Percentiles rank a stretch among this genome's conserved stretches.
These are phyloP conservation scores for Sander lucioperca DNA, from an alignment of 2,113 vertebrate genomes.

Conservation along the genomic window DNA sequence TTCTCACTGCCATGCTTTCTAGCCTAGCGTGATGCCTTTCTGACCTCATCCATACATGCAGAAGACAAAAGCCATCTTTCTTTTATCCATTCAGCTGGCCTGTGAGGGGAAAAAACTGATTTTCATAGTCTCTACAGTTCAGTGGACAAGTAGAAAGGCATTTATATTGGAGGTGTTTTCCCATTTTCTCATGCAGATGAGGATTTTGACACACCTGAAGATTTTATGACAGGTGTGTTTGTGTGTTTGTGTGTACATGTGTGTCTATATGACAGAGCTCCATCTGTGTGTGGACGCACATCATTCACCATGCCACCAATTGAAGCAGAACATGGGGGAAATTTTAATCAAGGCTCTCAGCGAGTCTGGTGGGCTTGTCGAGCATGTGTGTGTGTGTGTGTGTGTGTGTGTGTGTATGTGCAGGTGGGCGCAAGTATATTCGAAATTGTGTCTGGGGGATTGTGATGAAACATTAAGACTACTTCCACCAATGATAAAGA, in stretches of 20 bases:
- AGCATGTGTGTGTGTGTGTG: slow-evolving; percentile 26
- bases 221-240: slow-evolving; percentile 43
- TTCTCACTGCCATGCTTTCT: not conserved
- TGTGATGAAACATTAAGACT: slow-evolving; percentile 67
- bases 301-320: slow-evolving; percentile 67
- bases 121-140: slow-evolving; percentile 56
- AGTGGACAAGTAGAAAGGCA: slow-evolving; percentile 40
- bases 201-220: slow-evolving; percentile 64
- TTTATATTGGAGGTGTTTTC: slow-evolving; percentile 63
- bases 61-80: slow-evolving; percentile 48
- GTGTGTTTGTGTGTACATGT: not conserved
- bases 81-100: slow-evolving; percentile 33
- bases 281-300: slow-evolving; percentile 72
- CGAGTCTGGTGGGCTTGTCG: slow-evolving; percentile 52
- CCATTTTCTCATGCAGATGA: slow-evolving; percentile 75
- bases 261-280: slow-evolving; percentile 28
- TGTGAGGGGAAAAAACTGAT: slow-evolving; percentile 38
- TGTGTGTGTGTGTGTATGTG: not conserved
- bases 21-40: not conserved
- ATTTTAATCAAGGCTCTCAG: slow-evolving; percentile 80
- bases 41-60: slow-evolving; percentile 42
- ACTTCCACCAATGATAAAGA: slow-evolving; percentile 66
- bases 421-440: slow-evolving; percentile 55
- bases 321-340: slow-evolving; percentile 72
- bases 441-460: slow-evolving; percentile 58